Evolutionary conservation across 2,797 vertebrate species (phyloP).

Genomic region (Momotus momota): DNA sequence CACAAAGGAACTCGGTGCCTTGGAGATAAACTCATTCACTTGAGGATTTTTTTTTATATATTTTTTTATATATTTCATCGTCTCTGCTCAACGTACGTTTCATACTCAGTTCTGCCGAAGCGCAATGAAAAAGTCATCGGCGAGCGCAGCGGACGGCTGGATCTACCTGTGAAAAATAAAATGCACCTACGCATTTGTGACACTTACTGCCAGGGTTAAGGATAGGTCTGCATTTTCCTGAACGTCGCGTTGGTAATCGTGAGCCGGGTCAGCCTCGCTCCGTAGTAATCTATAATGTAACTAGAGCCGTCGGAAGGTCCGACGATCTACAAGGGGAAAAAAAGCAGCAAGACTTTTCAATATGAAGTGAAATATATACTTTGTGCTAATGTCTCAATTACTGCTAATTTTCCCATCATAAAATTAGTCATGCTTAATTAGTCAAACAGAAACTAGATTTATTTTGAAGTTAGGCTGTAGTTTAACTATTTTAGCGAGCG

Average conservation of each 20-base stretch:
- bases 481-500: constrained; percentile 53
- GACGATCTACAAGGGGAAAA: constrained; percentile 85
- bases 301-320: constrained; percentile 94
- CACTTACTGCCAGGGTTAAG: constrained; percentile 71
- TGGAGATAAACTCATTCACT: not conserved
- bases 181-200: not conserved
- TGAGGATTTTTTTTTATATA: not conserved
- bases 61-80: not conserved
- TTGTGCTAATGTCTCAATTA: constrained; percentile 70
- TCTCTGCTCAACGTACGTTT: not conserved
- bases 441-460: constrained; percentile 72
- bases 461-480: constrained; percentile 71
- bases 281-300: constrained; percentile 98
- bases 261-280: constrained; percentile 90
- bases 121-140: not conserved
- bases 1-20: not conserved
- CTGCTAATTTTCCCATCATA: constrained; percentile 73
- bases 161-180: not conserved
- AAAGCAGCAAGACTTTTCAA: constrained; percentile 45
- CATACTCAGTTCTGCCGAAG: not conserved
- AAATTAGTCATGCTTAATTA: constrained; percentile 76
- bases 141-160: not conserved
- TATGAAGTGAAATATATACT: constrained; percentile 60
- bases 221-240: constrained; percentile 92
- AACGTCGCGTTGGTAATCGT: constrained; percentile 93